These are phyloP conservation scores for Scytalopus superciliaris DNA, from an alignment of 2,113 vertebrate genomes.

Conservation along the genomic window DNA sequence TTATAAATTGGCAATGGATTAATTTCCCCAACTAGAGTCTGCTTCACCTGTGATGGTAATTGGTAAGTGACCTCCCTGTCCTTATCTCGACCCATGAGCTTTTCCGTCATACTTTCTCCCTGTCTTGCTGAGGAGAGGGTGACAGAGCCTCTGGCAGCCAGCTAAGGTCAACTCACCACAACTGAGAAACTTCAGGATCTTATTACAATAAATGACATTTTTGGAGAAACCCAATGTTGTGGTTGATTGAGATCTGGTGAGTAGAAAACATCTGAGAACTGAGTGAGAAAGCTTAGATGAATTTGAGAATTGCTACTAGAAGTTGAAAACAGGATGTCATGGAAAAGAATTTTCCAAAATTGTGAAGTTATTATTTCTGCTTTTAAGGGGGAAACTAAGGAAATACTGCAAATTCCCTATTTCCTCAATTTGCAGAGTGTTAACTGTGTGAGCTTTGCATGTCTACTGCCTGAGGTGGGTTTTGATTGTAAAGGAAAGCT, in stretches of 20 bases:
- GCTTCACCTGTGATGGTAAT: background rate
- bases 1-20: background rate
- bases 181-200: background rate
- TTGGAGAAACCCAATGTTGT: background rate
- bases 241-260: background rate
- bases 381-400: background rate
- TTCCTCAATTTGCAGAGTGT: background rate
- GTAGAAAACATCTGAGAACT: background rate
- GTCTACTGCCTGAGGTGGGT: background rate
- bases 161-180: fast-evolving
- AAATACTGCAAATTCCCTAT: background rate
- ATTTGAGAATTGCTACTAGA: background rate
- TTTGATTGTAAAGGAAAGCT: background rate
- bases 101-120: background rate
- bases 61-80: background rate
- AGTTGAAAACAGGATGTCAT: background rate
- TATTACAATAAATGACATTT: background rate
- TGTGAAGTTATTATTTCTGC: background rate
- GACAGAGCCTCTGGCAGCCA: background rate
- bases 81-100: background rate
- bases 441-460: background rate
- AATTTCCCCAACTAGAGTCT: background rate
- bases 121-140: background rate
- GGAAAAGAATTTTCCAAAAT: background rate
- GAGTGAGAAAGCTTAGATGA: background rate